These are phyloP conservation scores for Sceloporus tristichus DNA, from an alignment of 2,113 vertebrate species.

Conservation along the genomic window DNA sequence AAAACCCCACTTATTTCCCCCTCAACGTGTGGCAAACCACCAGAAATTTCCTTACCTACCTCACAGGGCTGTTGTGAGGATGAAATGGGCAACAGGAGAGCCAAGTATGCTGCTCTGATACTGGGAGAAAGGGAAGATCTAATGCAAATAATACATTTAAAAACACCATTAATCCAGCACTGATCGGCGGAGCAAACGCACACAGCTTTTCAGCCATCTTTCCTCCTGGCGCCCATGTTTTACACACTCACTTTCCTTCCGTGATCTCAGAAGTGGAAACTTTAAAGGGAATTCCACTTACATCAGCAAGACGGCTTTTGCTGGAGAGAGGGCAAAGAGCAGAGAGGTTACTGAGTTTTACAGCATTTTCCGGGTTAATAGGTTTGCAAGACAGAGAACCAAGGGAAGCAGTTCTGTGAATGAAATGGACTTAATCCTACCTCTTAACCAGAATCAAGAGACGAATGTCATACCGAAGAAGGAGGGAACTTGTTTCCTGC, in stretches of 20 bases:
- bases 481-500: no score
- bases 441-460: constrained; percentile 41
- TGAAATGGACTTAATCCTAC: background rate
- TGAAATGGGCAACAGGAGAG: no score
- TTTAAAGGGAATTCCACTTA: background rate
- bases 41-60: no score
- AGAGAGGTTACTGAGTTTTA: background rate
- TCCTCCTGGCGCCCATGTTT: background rate
- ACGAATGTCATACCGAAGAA: constrained; percentile 42
- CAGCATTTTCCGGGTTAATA: background rate
- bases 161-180: background rate
- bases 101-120: no score
- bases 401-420: background rate
- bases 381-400: background rate
- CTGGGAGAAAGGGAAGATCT: no score
- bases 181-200: background rate
- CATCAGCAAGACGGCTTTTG: background rate
- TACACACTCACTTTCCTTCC: background rate
- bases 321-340: background rate
- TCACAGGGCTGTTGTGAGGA: no score
- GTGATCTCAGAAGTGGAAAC: background rate
- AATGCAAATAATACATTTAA: no score
- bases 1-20: no score
- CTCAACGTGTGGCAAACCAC: no score
- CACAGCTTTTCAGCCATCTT: no score